Conservation (phyloP, 2,113 vertebrate genomes). For the Paraplagusia blochii region DNA sequence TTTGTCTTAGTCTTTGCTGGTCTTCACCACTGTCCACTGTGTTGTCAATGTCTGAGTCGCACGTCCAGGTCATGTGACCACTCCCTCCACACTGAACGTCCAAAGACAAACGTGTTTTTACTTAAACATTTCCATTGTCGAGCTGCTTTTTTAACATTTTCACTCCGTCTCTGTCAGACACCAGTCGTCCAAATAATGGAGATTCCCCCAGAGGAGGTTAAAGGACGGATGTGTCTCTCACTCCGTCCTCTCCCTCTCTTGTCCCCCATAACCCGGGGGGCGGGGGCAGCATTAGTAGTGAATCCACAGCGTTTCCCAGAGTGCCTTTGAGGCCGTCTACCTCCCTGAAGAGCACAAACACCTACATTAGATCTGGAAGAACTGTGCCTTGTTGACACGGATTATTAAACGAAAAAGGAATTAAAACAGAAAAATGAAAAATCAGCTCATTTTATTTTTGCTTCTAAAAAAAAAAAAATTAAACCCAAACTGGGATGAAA, state of each 20-base stretch:
- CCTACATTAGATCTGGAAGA: conserved; percentile 27
- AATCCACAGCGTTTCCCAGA: conserved; percentile 30
- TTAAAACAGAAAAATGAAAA: neutral
- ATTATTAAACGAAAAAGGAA: neutral
- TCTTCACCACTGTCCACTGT: no score
- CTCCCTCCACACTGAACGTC: conserved; percentile 23
- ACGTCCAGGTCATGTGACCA: conserved; percentile 39
- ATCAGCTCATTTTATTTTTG: conserved; percentile 3
- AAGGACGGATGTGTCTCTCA: neutral
- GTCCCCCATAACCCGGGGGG: no score
- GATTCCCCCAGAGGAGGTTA: neutral
- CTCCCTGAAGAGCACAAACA: conserved; percentile 68
- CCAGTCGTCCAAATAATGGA: neutral
- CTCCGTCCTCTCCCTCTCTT: neutral
- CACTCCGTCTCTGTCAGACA: conserved; percentile 7
- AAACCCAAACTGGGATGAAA: neutral
- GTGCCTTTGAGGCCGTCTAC: conserved; percentile 67
- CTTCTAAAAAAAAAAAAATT: neutral
- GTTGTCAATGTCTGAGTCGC: conserved; percentile 7
- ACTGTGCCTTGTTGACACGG: conserved; percentile 58
- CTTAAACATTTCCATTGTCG: conserved; percentile 24
- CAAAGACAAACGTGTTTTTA: conserved; percentile 50
- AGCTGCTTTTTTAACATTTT: conserved; percentile 44
- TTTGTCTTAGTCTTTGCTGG: no score
- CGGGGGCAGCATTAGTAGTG: conserved; percentile 8